Evolutionary conservation across 2,888 invertebrate species (phyloP).

Genomic region (Cosmia pyralina): DNA sequence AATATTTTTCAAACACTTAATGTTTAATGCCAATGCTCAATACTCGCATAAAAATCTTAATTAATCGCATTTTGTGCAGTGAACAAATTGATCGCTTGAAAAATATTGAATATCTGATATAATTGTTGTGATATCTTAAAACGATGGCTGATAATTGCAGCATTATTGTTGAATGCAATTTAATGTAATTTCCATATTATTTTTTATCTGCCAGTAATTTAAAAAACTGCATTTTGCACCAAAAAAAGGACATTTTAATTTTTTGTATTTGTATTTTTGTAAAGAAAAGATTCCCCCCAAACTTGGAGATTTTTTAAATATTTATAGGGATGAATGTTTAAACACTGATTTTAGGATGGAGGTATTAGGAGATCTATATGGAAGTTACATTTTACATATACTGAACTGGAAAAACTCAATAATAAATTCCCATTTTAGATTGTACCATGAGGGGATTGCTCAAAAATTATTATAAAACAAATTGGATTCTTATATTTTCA

Average conservation of each 20-base stretch:
- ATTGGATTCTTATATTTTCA: conserved; percentile 76
- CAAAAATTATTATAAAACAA: conserved; percentile 63
- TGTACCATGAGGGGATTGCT: conserved; percentile 87
- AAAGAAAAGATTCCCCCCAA: conserved; percentile 32
- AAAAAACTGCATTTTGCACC: conserved; percentile 24
- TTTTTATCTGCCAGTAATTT: conserved; percentile 50
- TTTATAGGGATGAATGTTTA: conserved; percentile 72
- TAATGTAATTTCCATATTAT: conserved; percentile 83
- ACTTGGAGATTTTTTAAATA: conserved; percentile 16
- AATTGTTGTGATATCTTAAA: conserved; percentile 41
- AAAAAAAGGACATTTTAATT: conserved; percentile 23
- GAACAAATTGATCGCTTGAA: conserved; percentile 56
- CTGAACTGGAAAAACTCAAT: conserved; percentile 53
- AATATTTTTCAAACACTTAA: conserved; percentile 66
- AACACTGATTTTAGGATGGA: conserved; percentile 63
- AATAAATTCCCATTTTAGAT: conserved; percentile 65
- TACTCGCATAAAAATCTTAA: conserved; percentile 28
- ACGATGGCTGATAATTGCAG: conserved; percentile 49
- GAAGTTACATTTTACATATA: conserved; percentile 79
- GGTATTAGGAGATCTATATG: conserved; percentile 71
- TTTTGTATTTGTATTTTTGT: conserved; percentile 19
- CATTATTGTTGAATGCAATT: conserved; percentile 59
- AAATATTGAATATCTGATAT: conserved; percentile 61
- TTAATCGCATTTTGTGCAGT: conserved; percentile 40
- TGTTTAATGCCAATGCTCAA: conserved; percentile 45